A percentile compares a stretch with the other conserved stretches of the same genome.
These are phyloP conservation scores for Arenicola marina DNA, from an alignment of 2,888 invertebrate species.

Conservation along the genomic window DNA sequence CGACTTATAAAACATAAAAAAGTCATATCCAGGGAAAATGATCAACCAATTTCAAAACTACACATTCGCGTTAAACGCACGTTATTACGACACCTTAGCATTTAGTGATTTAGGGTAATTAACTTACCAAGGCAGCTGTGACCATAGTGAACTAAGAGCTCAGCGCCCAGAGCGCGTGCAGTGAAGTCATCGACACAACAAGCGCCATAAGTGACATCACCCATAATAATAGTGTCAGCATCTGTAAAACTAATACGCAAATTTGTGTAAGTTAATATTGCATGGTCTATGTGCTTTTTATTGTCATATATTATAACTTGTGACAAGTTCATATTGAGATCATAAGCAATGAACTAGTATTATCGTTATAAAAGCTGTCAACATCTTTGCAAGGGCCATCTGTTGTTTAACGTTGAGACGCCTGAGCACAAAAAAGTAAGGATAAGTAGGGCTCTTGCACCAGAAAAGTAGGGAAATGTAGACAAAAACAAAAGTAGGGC, in stretches of 20 bases:
- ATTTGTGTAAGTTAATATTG: slow-evolving; percentile 1
- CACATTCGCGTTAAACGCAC: too few species aligned
- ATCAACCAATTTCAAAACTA: too few species aligned
- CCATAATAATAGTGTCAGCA: slow-evolving; percentile 94
- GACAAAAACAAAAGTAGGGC: too few species aligned
- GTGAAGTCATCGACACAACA: slow-evolving; percentile 98
- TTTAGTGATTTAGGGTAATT: too few species aligned
- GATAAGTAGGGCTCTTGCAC: too few species aligned
- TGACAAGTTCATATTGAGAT: too few species aligned
- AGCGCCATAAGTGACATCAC: slow-evolving; percentile 98
- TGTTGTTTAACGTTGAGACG: not conserved
- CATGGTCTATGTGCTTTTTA: too few species aligned
- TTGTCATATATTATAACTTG: not conserved
- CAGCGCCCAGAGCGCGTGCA: slow-evolving; percentile 85
- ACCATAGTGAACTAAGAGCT: slow-evolving; percentile 93
- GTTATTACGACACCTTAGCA: too few species aligned
- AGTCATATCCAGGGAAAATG: too few species aligned
- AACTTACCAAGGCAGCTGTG: slow-evolving; percentile 81
- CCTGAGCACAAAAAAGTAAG: too few species aligned
- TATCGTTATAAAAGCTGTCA: not conserved
- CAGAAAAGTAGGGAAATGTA: too few species aligned
- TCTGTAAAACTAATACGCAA: slow-evolving; percentile 70
- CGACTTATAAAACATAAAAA: too few species aligned
- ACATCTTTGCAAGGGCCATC: not conserved
- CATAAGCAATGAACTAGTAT: not conserved